Conservation (phyloP, 2,888 invertebrate species). For the Drosophila cognata region DNA sequence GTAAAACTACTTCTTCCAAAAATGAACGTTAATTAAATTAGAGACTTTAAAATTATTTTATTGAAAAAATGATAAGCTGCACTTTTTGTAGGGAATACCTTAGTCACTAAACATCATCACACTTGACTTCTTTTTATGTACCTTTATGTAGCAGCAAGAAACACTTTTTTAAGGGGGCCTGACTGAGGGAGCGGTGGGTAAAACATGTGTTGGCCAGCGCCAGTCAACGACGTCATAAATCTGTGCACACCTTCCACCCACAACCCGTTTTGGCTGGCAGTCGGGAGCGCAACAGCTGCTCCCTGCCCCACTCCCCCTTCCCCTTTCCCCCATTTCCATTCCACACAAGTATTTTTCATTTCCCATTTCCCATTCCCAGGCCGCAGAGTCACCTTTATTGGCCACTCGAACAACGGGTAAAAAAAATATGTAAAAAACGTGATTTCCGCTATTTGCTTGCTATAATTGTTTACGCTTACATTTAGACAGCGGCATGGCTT, state of each 20-base stretch:
- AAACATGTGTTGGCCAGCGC: constrained; percentile 67
- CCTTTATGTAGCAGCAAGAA: constrained; percentile 1
- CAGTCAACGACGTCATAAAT: constrained; percentile 69
- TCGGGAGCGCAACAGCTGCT: constrained; percentile 50
- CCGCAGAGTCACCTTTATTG: constrained; percentile 45
- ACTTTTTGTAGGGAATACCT: constrained; percentile 5
- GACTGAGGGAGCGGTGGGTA: background rate
- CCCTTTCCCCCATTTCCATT: background rate
- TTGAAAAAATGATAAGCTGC: background rate
- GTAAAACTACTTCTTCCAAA: too few species aligned
- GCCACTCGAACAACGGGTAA: constrained; percentile 57
- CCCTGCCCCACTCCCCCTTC: background rate
- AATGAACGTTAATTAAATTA: too few species aligned
- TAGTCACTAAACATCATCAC: background rate
- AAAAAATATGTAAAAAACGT: constrained; percentile 59
- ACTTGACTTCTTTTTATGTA: background rate
- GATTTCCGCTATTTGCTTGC: constrained; percentile 71
- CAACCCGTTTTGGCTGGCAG: constrained; percentile 33
- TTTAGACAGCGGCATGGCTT: constrained; percentile 1
- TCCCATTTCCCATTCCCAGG: background rate
- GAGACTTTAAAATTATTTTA: too few species aligned
- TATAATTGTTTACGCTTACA: constrained; percentile 65
- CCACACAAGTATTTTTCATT: constrained; percentile 1
- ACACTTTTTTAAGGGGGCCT: background rate
- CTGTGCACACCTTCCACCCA: constrained; percentile 60